Percentiles rank a stretch among this genome's conserved stretches.
These are phyloP conservation scores for Podargus strigoides DNA, from an alignment of 2,797 vertebrate genomes.

Conservation along the genomic window DNA sequence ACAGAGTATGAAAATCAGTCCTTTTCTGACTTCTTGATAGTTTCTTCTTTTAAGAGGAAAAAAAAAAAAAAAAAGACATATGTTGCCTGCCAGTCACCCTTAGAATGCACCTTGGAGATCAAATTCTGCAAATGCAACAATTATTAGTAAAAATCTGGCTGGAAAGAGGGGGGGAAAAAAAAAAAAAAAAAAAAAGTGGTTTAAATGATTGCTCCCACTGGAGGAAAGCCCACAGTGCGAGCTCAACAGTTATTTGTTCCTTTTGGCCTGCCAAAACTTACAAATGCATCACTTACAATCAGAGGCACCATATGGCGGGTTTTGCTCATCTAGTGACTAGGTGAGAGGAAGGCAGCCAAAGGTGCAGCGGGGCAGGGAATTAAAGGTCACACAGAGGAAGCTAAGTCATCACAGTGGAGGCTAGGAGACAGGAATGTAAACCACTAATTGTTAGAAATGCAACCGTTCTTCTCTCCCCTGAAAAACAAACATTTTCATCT, in stretches of 20 bases:
- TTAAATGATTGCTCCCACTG: not conserved
- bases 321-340: conserved; percentile 22
- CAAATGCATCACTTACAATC: not conserved
- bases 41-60: not conserved
- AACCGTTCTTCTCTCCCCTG: not conserved
- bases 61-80: not conserved
- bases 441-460: not conserved
- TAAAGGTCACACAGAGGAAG: not conserved
- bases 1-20: not conserved
- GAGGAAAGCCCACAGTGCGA: not conserved
- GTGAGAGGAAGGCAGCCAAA: not conserved
- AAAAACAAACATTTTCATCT: not conserved
- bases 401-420: not conserved
- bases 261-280: not conserved
- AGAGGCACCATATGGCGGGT: not conserved
- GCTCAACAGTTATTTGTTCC: not conserved
- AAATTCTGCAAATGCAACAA: not conserved
- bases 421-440: not conserved
- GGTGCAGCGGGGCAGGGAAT: not conserved
- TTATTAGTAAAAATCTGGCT: not conserved
- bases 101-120: not conserved
- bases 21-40: not conserved
- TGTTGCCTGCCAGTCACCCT: not conserved
- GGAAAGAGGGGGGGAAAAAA: not conserved
- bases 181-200: not conserved